Evolutionary conservation across 2,797 vertebrate species (phyloP).

Genomic region (Spinus pinus): DNA sequence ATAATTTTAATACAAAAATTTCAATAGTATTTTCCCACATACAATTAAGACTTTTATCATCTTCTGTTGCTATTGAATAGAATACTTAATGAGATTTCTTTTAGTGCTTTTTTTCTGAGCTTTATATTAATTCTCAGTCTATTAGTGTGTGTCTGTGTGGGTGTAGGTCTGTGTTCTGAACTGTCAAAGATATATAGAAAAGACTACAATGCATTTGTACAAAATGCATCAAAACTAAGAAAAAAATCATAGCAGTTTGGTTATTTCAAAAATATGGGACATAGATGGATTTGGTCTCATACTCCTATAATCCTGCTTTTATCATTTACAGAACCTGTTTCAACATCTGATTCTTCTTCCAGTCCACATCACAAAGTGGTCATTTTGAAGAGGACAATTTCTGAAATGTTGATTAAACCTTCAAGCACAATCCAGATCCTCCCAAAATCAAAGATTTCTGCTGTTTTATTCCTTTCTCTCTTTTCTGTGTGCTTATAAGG

Average conservation of each 20-base stretch:
- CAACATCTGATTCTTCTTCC: neutral
- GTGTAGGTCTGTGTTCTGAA: neutral
- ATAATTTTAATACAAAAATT: neutral
- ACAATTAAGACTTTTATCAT: slow-evolving; percentile 8
- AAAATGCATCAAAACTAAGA: neutral
- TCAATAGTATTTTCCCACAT: neutral
- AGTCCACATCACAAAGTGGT: neutral
- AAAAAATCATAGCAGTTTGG: neutral
- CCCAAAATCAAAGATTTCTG: neutral
- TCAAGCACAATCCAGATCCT: neutral
- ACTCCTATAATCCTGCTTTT: neutral
- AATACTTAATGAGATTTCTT: neutral
- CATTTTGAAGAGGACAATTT: neutral
- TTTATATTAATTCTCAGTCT: neutral
- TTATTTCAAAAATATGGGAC: neutral
- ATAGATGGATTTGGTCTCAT: neutral
- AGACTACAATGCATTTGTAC: neutral
- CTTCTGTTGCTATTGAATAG: neutral
- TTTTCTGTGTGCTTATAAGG: neutral
- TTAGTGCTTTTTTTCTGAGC: neutral
- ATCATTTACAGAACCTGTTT: neutral
- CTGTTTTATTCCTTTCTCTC: neutral
- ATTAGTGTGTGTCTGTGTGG: neutral
- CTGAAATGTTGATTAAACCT: neutral
- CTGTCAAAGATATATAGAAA: neutral